These are phyloP conservation scores for Norana najaformis DNA, from an alignment of 2,888 invertebrate genomes.

Conservation along the genomic window DNA sequence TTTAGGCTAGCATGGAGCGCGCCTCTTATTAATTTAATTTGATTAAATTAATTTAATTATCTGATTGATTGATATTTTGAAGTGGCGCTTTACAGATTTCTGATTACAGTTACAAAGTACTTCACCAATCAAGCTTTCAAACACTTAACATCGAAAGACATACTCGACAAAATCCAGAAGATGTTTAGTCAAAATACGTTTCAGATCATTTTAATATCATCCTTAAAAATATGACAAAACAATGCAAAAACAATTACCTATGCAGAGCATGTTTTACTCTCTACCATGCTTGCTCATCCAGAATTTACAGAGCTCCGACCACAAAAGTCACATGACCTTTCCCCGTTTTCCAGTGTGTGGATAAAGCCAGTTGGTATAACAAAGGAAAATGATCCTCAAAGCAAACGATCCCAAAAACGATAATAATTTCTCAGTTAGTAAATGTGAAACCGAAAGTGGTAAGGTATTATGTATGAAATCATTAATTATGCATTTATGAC, in stretches of 20 bases:
- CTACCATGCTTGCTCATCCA: background rate
- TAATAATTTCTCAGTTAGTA: background rate
- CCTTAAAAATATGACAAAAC: slow-evolving; percentile 6
- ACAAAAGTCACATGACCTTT: background rate
- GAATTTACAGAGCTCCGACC: background rate
- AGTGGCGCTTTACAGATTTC: no score
- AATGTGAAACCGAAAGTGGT: background rate
- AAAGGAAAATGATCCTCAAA: background rate
- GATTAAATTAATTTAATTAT: no score
- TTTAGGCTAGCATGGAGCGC: no score
- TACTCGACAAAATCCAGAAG: background rate
- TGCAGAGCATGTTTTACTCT: background rate
- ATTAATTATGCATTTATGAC: background rate
- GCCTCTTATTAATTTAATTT: no score
- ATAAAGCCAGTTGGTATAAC: background rate
- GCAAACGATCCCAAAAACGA: background rate
- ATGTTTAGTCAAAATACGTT: background rate
- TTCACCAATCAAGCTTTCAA: background rate
- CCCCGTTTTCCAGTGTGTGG: background rate
- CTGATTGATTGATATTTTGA: no score
- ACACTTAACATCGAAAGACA: background rate
- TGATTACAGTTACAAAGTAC: no score
- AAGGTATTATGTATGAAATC: background rate
- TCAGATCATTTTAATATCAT: background rate
- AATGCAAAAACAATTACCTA: slow-evolving; percentile 13